Percentiles rank a stretch among this genome's conserved stretches.
Evolutionary conservation across 2,797 vertebrate species (phyloP).

Genomic region (Gymnocypris eckloni): DNA sequence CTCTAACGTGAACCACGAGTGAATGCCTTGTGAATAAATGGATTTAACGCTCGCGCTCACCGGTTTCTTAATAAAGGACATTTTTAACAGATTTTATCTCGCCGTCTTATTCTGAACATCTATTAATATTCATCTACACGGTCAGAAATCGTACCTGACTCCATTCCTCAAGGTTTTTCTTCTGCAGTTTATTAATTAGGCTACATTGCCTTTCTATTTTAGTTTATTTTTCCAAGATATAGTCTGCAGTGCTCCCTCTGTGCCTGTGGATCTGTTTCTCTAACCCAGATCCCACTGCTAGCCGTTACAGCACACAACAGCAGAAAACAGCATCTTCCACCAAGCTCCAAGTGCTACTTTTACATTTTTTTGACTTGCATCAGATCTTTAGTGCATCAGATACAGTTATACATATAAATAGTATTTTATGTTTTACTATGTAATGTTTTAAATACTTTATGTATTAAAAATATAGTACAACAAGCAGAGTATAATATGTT

Average conservation of each 20-base stretch:
- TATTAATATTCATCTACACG: slow-evolving; percentile 33
- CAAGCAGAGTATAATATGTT: neutral
- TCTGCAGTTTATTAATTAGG: neutral
- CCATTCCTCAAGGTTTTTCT: neutral
- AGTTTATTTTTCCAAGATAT: neutral
- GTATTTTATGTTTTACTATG: neutral
- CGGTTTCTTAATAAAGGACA: slow-evolving; percentile 63
- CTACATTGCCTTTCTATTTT: neutral
- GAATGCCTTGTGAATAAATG: slow-evolving; percentile 63
- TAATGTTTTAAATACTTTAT: neutral
- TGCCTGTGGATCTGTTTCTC: neutral
- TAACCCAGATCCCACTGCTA: neutral
- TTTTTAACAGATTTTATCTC: slow-evolving; percentile 56
- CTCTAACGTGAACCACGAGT: slow-evolving; percentile 60
- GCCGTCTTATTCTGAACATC: neutral
- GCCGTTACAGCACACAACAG: neutral
- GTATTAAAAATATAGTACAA: neutral
- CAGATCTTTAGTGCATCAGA: no score
- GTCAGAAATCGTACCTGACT: slow-evolving; percentile 7
- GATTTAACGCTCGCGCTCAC: slow-evolving; percentile 58
- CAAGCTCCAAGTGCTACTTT: neutral
- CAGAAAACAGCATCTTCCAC: neutral
- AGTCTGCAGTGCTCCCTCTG: neutral
- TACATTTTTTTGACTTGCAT: neutral
- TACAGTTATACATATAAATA: neutral